Evolutionary conservation across 2,888 invertebrate species (phyloP).

Genomic region (Drosophila flavopinicola): DNA sequence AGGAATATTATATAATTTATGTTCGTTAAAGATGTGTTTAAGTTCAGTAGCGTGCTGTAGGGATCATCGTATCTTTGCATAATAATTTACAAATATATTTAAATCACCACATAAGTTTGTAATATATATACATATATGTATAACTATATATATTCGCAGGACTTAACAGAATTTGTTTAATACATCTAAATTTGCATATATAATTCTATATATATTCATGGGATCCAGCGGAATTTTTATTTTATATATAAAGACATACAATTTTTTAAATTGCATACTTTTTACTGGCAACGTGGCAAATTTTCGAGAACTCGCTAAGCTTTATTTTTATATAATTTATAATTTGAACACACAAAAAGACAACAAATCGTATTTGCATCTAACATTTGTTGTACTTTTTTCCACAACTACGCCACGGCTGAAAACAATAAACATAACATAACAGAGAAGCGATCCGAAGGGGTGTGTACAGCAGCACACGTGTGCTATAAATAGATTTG

Average conservation of each 20-base stretch:
- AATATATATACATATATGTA: not conserved
- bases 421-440: conserved; percentile 16
- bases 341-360: not conserved
- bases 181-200: not conserved
- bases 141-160: too few relatives aligned
- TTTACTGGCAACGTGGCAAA: conserved; percentile 26
- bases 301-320: not conserved
- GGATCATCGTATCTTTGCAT: conserved; percentile 8
- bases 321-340: conserved; percentile 9
- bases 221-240: too few relatives aligned
- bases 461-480: conserved; percentile 23
- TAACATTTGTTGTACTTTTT: conserved; percentile 1
- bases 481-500: conserved; percentile 51
- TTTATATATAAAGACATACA: not conserved
- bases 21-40: not conserved
- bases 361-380: conserved; percentile 3
- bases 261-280: not conserved
- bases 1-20: conserved; percentile 49
- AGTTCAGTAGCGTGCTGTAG: not conserved
- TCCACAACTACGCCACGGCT: conserved; percentile 25
- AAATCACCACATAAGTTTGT: too few relatives aligned
- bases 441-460: not conserved
- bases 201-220: not conserved
- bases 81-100: not conserved
- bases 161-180: too few relatives aligned